A percentile compares a stretch with the other conserved stretches of the same genome.
Evolutionary conservation across 2,113 vertebrate species (phyloP).

Genomic region (Rhineura floridana): DNA sequence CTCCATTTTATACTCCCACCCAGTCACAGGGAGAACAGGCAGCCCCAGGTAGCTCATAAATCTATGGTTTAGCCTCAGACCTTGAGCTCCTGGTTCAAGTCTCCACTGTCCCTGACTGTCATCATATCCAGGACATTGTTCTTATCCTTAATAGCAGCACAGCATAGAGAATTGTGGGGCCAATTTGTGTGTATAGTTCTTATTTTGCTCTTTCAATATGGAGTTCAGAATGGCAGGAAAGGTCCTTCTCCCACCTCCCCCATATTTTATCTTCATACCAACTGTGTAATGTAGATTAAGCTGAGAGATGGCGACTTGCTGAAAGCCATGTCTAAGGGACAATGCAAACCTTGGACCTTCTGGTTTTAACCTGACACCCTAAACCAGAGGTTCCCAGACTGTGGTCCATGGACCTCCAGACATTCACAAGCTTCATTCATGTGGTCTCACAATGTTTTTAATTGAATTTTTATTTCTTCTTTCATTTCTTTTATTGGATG

Average conservation of each 20-base stretch:
- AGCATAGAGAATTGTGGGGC: background rate
- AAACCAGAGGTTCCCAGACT: background rate
- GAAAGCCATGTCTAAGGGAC: background rate
- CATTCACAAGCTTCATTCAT: no score
- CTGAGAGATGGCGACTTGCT: background rate
- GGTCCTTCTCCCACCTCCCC: no score
- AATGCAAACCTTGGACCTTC: no score
- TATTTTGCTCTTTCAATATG: background rate
- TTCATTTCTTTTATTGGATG: no score
- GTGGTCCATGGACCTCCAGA: no score
- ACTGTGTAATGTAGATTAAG: background rate
- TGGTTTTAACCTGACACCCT: background rate
- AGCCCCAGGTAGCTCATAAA: background rate
- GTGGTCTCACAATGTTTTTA: no score
- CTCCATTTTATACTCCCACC: background rate
- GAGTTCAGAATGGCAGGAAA: background rate
- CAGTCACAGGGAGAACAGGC: background rate
- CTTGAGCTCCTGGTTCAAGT: background rate
- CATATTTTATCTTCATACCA: background rate
- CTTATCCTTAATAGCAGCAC: background rate
- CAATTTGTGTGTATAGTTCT: background rate
- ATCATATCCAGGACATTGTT: background rate
- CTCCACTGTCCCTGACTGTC: background rate
- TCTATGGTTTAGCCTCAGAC: background rate
- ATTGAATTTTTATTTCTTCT: no score